A percentile compares a stretch with the other conserved stretches of the same genome.
Evolutionary conservation across 2,797 vertebrate species (phyloP).

Genomic region (Manis pentadactyla): DNA sequence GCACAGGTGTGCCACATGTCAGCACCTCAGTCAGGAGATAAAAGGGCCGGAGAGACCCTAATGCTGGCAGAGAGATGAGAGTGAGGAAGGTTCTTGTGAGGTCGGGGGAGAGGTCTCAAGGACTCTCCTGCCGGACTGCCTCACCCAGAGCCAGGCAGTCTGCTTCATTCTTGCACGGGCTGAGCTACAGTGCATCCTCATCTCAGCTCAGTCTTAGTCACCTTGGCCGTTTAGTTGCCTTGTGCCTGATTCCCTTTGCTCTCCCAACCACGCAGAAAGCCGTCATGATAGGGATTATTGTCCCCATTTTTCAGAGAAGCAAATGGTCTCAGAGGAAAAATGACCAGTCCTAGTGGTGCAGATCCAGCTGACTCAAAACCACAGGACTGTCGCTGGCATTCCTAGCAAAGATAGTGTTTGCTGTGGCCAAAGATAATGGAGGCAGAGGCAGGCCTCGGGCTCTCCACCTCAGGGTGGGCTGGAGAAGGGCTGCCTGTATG

Average conservation of each 20-base stretch:
- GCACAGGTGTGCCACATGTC: background rate
- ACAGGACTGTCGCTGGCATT: background rate
- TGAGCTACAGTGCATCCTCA: background rate
- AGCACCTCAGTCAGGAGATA: background rate
- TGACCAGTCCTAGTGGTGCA: background rate
- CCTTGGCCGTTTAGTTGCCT: background rate
- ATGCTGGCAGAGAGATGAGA: fast-evolving
- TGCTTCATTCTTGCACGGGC: background rate
- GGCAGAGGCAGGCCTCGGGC: background rate
- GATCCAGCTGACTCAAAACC: background rate
- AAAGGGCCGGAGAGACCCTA: background rate
- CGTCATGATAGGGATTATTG: background rate
- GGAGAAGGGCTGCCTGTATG: background rate
- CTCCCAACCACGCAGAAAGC: background rate
- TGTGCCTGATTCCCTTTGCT: background rate
- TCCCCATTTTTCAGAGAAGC: background rate
- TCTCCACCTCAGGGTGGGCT: background rate
- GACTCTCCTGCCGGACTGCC: background rate
- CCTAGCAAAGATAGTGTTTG: background rate
- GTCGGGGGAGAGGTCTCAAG: background rate
- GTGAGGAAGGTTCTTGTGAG: background rate
- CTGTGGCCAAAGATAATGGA: background rate
- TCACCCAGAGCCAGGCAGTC: fast-evolving
- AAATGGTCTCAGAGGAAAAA: background rate
- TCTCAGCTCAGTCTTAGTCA: background rate